Base-by-base conservation (phyloP, 2,113 vertebrate genomes). In the Syrrhaptes paradoxus region DNA sequence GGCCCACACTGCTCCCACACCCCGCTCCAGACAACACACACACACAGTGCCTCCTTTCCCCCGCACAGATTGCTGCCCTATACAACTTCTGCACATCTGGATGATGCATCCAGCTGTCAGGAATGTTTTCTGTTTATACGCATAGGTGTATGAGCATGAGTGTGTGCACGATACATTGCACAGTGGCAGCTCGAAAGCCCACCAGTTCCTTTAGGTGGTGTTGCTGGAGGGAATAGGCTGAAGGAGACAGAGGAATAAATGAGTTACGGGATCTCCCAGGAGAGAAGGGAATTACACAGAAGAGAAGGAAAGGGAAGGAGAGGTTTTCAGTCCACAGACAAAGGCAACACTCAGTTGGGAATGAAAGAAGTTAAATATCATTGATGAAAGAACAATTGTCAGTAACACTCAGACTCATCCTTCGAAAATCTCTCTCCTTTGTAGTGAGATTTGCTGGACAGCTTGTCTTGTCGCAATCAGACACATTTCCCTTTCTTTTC, bases 101-200 rank as follows among this genome's bases (percentile, higher is more conserved):
- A 7, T 10, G 63, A 10, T 54, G 31, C 36, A 54, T 19, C 62
- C 77, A 75, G 71, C 46, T 76, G 46, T 54, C 29, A 45, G 66
- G 36, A 48, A 4, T 11, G 21, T 31, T 80, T 85, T 29, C 36
- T 58, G 26, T 38, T 41, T 58, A 1, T 26, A 2, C 14, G 32
- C 3, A 9, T 1, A 25, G 7, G 0, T 2, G 2, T 24, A 55
- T 34, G 48, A 81, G 65, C 34, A 24, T 7, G 28, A 68, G 21
- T 0, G 0, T 25, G 41, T 28, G 74, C 12, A 4, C 59, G 45
- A 6, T 2, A 2, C 57, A 1, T 9, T n/a, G 36, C 21, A 7
- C 41, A 24, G 11, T 6, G 32, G 13, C 16, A 51, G 57, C 73
- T 62, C 48, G 45, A 57, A 62, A 67, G 29, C 58, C 58, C 73